Base-by-base conservation (phyloP, 2,113 vertebrate genomes). In the Otocyon megalotis region DNA sequence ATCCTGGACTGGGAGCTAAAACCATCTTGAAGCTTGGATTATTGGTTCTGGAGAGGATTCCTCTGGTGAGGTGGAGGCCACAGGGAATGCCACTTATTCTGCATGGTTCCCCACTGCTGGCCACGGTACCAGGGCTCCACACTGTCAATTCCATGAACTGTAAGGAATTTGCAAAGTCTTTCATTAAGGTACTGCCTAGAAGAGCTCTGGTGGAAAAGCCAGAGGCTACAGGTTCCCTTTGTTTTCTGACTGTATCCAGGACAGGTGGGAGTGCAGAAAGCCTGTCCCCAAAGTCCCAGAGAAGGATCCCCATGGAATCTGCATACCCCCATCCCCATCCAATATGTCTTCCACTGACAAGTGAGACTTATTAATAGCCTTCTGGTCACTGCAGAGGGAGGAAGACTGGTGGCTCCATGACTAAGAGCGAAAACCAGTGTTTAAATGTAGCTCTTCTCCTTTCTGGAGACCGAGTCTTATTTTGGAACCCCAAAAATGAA, bases 391-490 rank as follows among this genome's bases (percentile, higher is more conserved):
- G 2, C 15, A 9, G 50, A 80, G 32, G 63, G 87, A 96, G 56
- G 12, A 97, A 77, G 90, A 90, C 91, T 91, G 92, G 96, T 97
- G 96, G 97, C 97, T 97, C 56, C 82, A 50, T 81, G 98, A 96
- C 98, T 93, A 1, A 94, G 72, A 58, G 37, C 69, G 93, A 97
- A 98, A 98, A 97, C 95, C 96, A 67, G 96, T 96, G 98, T 98
- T 98, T 98, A 98, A 98, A 98, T 96, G 94, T 83, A 93, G 86
- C 92, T 90, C 72, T 88, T 76, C 85, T 96, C 96, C 97, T 88
- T 88, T 71, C 76, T 67, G 54, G 72, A 88, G 35, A 54, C 19
- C 20, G 35, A 53, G 35, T 20, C 48, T 50, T 74, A 77, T 85
- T 95, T 79, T 94, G 67, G 67, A 96, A 86, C 17, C n/a, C n/a